Conservation (phyloP, 2,797 vertebrate genomes). For the Oreochromis grahami region DNA sequence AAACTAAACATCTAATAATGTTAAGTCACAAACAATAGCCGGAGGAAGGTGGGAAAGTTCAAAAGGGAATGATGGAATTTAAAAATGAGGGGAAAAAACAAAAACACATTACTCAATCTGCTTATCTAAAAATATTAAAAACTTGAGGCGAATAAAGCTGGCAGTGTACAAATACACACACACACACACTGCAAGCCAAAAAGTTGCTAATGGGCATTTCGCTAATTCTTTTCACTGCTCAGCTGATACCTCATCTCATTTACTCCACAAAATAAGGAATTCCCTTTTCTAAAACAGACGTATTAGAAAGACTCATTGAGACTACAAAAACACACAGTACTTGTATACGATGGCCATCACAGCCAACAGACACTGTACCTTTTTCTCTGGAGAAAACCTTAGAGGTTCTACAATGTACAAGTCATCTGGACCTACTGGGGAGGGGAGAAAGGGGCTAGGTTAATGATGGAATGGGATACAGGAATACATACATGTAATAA, state of each 20-base stretch:
- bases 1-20: background rate
- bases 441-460: conserved; percentile 75
- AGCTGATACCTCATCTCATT: background rate
- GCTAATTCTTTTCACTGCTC: conserved; percentile 18
- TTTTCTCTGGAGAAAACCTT: conserved; percentile 99
- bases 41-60: background rate
- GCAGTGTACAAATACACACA: background rate
- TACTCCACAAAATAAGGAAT: conserved; percentile 3
- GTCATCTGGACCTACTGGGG: conserved; percentile 92
- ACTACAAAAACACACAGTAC: conserved; percentile 52
- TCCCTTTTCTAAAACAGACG: conserved; percentile 10
- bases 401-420: conserved; percentile 99
- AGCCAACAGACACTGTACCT: conserved; percentile 82
- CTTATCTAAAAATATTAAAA: background rate
- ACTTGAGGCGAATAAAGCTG: background rate
- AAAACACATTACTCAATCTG: background rate
- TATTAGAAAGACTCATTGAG: conserved; percentile 21
- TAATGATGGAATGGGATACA: conserved; percentile 77
- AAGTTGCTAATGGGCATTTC: conserved; percentile 32
- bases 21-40: background rate
- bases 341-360: conserved; percentile 37
- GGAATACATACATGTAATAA: conserved; percentile 73
- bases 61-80: background rate
- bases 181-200: background rate
- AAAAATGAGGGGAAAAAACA: background rate